A percentile compares a stretch with the other conserved stretches of the same genome.
These are phyloP conservation scores for Tenthredo livida DNA, from an alignment of 2,888 invertebrate genomes.

Conservation along the genomic window DNA sequence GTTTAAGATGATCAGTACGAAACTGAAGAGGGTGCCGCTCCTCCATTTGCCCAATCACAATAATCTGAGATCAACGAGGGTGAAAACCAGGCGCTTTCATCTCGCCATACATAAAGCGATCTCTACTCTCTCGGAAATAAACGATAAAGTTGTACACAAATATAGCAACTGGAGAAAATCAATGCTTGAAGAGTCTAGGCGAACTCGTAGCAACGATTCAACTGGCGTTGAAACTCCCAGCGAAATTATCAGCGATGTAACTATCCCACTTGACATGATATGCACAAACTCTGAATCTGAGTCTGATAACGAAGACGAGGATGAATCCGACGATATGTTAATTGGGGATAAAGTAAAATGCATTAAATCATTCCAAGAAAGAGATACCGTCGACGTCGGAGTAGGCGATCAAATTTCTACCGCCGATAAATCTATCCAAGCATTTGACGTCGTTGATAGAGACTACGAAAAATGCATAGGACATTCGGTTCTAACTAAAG, in stretches of 20 bases:
- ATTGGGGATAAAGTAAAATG: slow-evolving; percentile 55
- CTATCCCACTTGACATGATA: slow-evolving; percentile 67
- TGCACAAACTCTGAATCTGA: slow-evolving; percentile 68
- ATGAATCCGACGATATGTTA: slow-evolving; percentile 57
- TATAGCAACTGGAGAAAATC: slow-evolving; percentile 47
- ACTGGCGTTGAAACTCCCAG: slow-evolving; percentile 31
- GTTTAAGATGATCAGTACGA: slow-evolving; percentile 20
- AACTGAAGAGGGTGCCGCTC: not conserved
- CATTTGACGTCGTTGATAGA: slow-evolving; percentile 63
- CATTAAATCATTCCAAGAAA: slow-evolving; percentile 62
- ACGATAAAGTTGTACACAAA: slow-evolving; percentile 66
- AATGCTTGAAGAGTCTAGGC: not conserved
- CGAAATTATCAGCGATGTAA: slow-evolving; percentile 10
- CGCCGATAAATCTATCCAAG: slow-evolving; percentile 67
- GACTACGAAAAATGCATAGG: slow-evolving; percentile 73
- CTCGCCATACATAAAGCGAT: slow-evolving; percentile 65
- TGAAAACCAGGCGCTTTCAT: slow-evolving; percentile 66
- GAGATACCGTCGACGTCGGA: slow-evolving; percentile 59
- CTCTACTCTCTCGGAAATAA: slow-evolving; percentile 65
- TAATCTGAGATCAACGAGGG: slow-evolving; percentile 51
- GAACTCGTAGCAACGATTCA: not conserved
- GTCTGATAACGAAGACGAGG: slow-evolving; percentile 56
- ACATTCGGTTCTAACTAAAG: slow-evolving; percentile 66
- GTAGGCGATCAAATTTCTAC: slow-evolving; percentile 50
- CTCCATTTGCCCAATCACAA: slow-evolving; percentile 22